Percentiles rank a stretch among this genome's conserved stretches.
phyloP scores from a whole-genome alignment of 2,113 vertebrate genomes.

The Asarcornis scutulata region DNA sequence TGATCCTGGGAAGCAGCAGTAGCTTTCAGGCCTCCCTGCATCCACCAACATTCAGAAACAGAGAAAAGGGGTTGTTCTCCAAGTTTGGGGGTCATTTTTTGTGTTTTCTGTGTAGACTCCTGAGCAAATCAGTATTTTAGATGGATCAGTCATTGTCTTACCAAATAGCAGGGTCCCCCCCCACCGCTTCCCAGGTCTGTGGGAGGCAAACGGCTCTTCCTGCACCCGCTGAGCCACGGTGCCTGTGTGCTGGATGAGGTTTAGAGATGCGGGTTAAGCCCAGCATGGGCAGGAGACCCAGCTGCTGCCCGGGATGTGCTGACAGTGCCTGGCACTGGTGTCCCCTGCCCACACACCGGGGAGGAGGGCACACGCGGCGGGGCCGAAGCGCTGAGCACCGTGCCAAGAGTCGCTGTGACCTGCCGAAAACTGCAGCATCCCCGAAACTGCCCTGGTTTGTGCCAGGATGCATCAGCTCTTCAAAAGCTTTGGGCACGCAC shows the following conservation, averaged over 20 bases:
- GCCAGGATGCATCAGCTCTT: neutral
- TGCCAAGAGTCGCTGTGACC: neutral
- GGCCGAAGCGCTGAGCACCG: neutral
- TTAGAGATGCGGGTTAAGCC: neutral
- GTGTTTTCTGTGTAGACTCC: neutral
- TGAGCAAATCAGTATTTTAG: neutral
- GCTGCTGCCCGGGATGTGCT: neutral
- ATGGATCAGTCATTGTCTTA: neutral
- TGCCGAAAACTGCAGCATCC: neutral
- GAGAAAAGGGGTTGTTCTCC: neutral
- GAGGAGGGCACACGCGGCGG: neutral
- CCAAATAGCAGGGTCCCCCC: neutral
- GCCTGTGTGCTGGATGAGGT: neutral
- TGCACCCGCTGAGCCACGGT: too few relatives aligned
- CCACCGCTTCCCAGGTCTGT: rapidly evolving
- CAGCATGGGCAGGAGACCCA: neutral
- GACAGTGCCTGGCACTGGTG: neutral
- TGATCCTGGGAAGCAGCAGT: neutral
- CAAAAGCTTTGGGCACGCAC: neutral
- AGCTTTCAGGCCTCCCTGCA: neutral
- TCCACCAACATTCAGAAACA: neutral
- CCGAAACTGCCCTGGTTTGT: neutral
- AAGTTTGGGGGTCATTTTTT: neutral
- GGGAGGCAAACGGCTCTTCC: neutral
- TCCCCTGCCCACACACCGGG: neutral